Evolutionary conservation across 2,888 invertebrate genomes (phyloP), one percentile per base, ranked within the genome.

Genomic region (Coleophora flavipennella): DNA sequence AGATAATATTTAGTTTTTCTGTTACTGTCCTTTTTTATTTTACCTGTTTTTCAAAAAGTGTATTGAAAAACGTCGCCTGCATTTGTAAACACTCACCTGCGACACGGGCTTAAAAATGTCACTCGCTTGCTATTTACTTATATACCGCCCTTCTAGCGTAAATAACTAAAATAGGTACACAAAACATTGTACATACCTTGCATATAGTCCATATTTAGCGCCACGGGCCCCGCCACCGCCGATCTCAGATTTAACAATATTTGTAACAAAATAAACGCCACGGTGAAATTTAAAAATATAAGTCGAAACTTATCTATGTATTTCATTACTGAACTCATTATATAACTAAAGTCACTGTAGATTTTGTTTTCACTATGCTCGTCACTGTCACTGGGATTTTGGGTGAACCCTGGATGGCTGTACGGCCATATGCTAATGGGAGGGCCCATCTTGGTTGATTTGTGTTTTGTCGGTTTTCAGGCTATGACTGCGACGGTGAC

Each of bases 131-230:
- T n/a, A n/a, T n/a, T n/a, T n/a, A n/a, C n/a, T n/a, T n/a, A n/a
- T n/a, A n/a, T n/a, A n/a, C n/a, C n/a, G n/a, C n/a, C n/a, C n/a
- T n/a, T n/a, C n/a, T n/a, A n/a, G n/a, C n/a, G n/a, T n/a, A n/a
- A n/a, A n/a, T n/a, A n/a, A n/a, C n/a, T n/a, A n/a, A n/a, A n/a
- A n/a, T n/a, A n/a, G n/a, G n/a, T n/a, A n/a, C n/a, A n/a, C n/a
- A n/a, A n/a, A n/a, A n/a, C n/a, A n/a, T n/a, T n/a, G n/a, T 20
- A 34, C 50, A 66, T 60, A 84, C 83, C 83, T 72, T 81, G 83
- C 42, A 74, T 63, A 62, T 83, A 79, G 56, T 79, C 76, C 76
- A 81, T 53, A 49, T 70, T 79, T 10, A 83, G 50, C 45, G 80
- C 51, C 29, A 84, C 80, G 2, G 83, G 83, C 0, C 79, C 78